Evolutionary conservation across 2,888 invertebrate species (phyloP).

Genomic region (Bombylius discolor): DNA sequence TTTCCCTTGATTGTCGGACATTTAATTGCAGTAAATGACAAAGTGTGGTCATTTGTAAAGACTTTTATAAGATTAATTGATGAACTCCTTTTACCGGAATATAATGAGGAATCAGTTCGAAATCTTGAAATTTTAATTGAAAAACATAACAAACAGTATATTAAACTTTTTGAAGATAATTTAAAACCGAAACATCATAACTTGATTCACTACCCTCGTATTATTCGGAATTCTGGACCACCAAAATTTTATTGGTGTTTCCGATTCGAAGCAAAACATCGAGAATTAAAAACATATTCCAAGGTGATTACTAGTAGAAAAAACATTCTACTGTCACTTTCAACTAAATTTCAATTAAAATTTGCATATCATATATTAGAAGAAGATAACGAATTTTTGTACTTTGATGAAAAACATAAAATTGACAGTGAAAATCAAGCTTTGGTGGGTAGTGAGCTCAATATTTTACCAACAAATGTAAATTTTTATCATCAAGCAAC

Average conservation of each 20-base stretch:
- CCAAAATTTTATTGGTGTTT: conserved; percentile 1
- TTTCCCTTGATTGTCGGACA: conserved; percentile 7
- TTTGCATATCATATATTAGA: conserved; percentile 2
- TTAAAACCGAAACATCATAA: conserved; percentile 8
- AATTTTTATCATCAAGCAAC: too few species aligned
- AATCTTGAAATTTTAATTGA: not conserved
- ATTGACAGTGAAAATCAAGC: not conserved
- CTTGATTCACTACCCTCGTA: conserved; percentile 6
- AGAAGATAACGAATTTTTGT: not conserved
- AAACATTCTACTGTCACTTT: conserved; percentile 4
- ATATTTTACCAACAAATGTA: too few species aligned
- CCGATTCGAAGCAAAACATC: conserved; percentile 6
- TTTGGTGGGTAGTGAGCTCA: too few species aligned
- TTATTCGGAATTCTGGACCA: conserved; percentile 5
- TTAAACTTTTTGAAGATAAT: conserved; percentile 1
- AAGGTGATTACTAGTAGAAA: conserved; percentile 2
- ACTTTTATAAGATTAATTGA: conserved; percentile 1
- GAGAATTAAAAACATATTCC: conserved; percentile 5
- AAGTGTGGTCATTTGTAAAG: conserved; percentile 1
- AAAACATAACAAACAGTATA: conserved; percentile 5
- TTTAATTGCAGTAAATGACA: conserved; percentile 6
- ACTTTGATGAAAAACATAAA: not conserved
- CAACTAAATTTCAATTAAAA: conserved; percentile 7
- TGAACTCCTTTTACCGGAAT: conserved; percentile 1
- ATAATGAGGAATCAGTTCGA: not conserved